Evolutionary conservation across 2,797 vertebrate genomes (phyloP), one percentile per base, ranked within the genome.

Genomic region (Arctocebus calabarensis): DNA sequence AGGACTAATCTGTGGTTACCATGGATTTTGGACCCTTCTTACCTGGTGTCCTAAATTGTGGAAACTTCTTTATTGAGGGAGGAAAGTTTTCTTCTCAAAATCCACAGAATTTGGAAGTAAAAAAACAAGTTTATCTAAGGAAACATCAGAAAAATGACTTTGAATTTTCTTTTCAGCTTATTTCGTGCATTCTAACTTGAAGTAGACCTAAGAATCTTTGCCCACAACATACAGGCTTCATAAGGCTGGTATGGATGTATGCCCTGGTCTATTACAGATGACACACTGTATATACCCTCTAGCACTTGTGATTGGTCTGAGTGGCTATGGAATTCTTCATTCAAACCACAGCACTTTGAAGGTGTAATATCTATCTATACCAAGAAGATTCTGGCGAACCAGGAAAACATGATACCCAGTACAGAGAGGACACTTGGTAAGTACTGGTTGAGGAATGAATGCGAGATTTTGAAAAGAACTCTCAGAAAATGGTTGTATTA

Each of bases 41-140:
- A 98, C 98, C 98, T 98, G 93, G 95, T 99, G 52, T 98, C 97
- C 93, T 97, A 98, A 95, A 99, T 97, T 32, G 98, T 98, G 37
- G 98, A 98, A 55, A 98, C 95, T 14, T 98, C 98, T 84, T 98
- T 98, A 96, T 98, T 99, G 96, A 98, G 98, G 92, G 97, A 98
- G 62, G 97, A 97, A 90, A 99, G 66, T 12, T 98, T 98, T 32
- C 97, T 96, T 96, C 94, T 98, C 86, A 99, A 94, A 94, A 98
- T 98, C 98, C 98, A 98, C 75, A 99, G 88, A 45, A 98, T 98
- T 90, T 97, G 97, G 78, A 97, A 86, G 88, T 98, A 98, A 92
- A 99, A 88, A 3, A 96, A n/a, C n/a, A 97, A 88, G 90, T 99
- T 99, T 40, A 98, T 66, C 98, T 99, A 94, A 45, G 43, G 37